Conservation (phyloP, 2,888 invertebrate species). For the Drosophila cracens region DNA sequence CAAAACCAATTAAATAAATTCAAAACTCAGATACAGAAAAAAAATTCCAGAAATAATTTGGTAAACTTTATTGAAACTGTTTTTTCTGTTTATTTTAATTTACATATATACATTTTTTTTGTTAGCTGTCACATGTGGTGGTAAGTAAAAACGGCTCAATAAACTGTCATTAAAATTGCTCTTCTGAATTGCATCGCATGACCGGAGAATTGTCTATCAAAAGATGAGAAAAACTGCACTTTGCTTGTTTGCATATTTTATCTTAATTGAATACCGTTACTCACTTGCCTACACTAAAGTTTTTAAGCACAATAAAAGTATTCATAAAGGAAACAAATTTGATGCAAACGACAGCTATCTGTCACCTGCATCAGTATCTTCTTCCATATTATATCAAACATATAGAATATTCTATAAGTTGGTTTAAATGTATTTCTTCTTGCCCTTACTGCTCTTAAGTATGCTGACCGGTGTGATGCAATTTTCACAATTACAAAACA, state of each 20-base stretch:
- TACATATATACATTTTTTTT: conserved; percentile 14
- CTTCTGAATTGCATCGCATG: neutral
- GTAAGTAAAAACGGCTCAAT: conserved; percentile 16
- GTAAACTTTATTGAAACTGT: conserved; percentile 20
- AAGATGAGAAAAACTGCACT: conserved; percentile 6
- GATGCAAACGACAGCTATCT: neutral
- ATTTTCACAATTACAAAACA: neutral
- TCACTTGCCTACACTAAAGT: neutral
- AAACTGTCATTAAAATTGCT: conserved; percentile 15
- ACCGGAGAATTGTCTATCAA: conserved; percentile 8
- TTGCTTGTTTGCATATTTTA: neutral
- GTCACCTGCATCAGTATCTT: too few species aligned
- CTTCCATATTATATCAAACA: neutral
- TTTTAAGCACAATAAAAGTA: neutral
- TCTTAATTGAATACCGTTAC: neutral
- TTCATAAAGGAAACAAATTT: neutral
- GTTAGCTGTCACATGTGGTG: conserved; percentile 12
- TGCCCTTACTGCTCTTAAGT: neutral
- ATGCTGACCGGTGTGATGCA: conserved; percentile 10
- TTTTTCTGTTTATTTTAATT: neutral
- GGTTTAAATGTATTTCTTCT: neutral
- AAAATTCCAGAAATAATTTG: conserved; percentile 47
- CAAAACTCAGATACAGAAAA: conserved; percentile 20
- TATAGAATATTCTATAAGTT: neutral
- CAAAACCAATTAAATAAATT: conserved; percentile 64